phyloP scores from a whole-genome alignment of 2,797 vertebrate species.

The Coregonus suidteri region DNA sequence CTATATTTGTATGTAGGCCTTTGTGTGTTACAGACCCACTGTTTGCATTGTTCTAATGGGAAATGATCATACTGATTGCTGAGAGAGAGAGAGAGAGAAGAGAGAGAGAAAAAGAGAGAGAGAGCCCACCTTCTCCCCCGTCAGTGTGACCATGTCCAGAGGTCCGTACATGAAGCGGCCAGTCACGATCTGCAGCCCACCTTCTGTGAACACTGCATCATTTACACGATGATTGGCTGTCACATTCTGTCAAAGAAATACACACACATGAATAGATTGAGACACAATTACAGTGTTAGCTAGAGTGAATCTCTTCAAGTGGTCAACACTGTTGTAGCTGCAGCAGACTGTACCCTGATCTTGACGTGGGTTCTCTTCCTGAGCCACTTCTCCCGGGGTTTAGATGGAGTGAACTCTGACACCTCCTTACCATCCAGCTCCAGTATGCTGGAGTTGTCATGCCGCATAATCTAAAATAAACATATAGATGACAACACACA shows the following conservation, averaged over 20 bases:
- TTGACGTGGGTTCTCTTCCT: slow-evolving; percentile 97
- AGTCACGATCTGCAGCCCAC: slow-evolving; percentile 83
- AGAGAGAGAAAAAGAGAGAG: neutral
- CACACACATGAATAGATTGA: neutral
- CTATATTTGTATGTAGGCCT: neutral
- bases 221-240: slow-evolving; percentile 96
- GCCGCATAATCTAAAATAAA: slow-evolving; percentile 88
- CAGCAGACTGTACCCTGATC: slow-evolving; percentile 82
- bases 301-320: neutral
- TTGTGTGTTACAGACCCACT: neutral
- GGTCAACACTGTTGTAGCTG: neutral
- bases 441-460: slow-evolving; percentile 91
- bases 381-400: slow-evolving; percentile 96
- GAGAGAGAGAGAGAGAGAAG: neutral
- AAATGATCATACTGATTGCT: neutral
- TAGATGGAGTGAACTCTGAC: slow-evolving; percentile 94
- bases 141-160: slow-evolving; percentile 97
- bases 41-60: neutral
- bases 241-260: slow-evolving; percentile 81
- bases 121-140: slow-evolving; percentile 89
- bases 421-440: slow-evolving; percentile 97
- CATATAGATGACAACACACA: slow-evolving; percentile 9
- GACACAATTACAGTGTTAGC: slow-evolving; percentile 1
- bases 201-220: slow-evolving; percentile 90
- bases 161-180: slow-evolving; percentile 98